phyloP scores from a whole-genome alignment of 2,797 vertebrate genomes.

The Centropyge bicolor region DNA sequence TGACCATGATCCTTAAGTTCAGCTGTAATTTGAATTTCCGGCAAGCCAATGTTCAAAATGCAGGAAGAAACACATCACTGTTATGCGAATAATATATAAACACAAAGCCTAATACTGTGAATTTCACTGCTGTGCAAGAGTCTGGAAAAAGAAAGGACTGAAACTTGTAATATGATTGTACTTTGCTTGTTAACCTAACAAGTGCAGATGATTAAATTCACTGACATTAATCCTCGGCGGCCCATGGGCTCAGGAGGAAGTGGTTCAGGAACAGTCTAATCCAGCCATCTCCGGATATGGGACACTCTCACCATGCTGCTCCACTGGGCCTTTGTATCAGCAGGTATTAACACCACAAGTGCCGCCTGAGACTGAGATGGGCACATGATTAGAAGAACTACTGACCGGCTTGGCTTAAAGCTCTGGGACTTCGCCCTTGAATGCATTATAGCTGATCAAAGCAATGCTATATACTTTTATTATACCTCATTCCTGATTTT shows the following conservation, averaged over 20 bases:
- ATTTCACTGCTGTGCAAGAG: slow-evolving; percentile 36
- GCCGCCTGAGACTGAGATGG: slow-evolving; percentile 69
- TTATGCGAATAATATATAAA: background rate
- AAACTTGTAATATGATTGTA: slow-evolving; percentile 75
- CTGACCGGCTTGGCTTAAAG: slow-evolving; percentile 50
- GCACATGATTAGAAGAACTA: slow-evolving; percentile 65
- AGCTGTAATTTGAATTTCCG: background rate
- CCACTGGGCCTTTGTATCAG: slow-evolving; percentile 79
- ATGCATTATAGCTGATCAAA: slow-evolving; percentile 22
- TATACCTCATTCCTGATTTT: background rate
- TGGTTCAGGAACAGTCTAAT: slow-evolving; percentile 84
- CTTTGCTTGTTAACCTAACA: slow-evolving; percentile 86
- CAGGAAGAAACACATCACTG: background rate
- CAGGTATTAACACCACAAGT: slow-evolving; percentile 84
- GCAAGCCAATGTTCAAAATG: background rate
- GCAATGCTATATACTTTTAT: slow-evolving; percentile 12
- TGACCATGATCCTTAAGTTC: background rate
- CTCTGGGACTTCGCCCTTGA: slow-evolving; percentile 15
- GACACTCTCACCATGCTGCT: slow-evolving; percentile 75
- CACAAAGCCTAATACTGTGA: background rate
- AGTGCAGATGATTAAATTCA: slow-evolving; percentile 84
- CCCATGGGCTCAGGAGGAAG: slow-evolving; percentile 79
- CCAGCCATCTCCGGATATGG: slow-evolving; percentile 81
- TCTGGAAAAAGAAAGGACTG: slow-evolving; percentile 41
- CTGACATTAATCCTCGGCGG: slow-evolving; percentile 81